Percentiles rank a stretch among this genome's conserved stretches.
These are phyloP conservation scores for Drosophila niveifrons DNA, from an alignment of 2,888 invertebrate species.

Conservation along the genomic window DNA sequence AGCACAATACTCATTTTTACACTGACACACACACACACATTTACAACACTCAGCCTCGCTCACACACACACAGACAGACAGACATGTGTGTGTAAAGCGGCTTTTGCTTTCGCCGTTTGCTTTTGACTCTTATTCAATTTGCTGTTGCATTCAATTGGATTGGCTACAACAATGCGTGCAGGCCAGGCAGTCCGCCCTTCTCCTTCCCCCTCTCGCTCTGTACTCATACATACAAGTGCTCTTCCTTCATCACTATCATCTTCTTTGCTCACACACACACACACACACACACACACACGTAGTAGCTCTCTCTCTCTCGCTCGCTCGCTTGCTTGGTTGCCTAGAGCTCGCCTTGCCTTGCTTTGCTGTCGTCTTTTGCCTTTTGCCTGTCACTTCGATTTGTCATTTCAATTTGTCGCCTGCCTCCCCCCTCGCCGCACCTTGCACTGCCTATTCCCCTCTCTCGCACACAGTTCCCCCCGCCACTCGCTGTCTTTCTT, in stretches of 20 bases:
- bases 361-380: background rate
- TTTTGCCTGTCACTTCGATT: constrained; percentile 58
- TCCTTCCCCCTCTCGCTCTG: background rate
- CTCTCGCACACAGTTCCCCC: background rate
- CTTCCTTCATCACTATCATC: background rate
- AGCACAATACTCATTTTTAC: constrained; percentile 2
- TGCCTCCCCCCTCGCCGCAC: background rate
- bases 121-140: constrained; percentile 79
- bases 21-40: constrained; percentile 19
- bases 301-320: background rate
- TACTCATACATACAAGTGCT: background rate
- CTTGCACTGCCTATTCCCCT: background rate
- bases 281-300: background rate
- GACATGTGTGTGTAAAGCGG: constrained; percentile 57
- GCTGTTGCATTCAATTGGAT: constrained; percentile 78
- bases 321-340: background rate
- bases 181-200: constrained; percentile 20
- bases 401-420: constrained; percentile 66
- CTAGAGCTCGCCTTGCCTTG: background rate
- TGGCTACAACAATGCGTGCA: constrained; percentile 40
- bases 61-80: constrained; percentile 9
- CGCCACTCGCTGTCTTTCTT: background rate
- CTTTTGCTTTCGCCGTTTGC: constrained; percentile 76
- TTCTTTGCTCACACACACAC: background rate
- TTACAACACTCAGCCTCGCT: too few species aligned